phyloP scores from a whole-genome alignment of 2,888 invertebrate genomes.

The Lagria hirta region DNA sequence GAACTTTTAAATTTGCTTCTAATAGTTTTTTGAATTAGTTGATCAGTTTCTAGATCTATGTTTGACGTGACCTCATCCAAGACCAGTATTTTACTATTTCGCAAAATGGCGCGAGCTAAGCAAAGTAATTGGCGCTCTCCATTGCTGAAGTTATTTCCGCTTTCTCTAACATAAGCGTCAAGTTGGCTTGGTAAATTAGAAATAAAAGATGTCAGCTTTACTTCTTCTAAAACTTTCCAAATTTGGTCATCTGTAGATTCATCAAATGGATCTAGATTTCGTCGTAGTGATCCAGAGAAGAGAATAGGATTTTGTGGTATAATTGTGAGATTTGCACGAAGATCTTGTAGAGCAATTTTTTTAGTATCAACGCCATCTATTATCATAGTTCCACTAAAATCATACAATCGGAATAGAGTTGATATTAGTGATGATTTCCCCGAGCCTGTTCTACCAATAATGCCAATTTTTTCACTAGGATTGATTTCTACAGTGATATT shows the following conservation, averaged over 20 bases:
- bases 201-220: slow-evolving; percentile 73
- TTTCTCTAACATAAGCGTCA: slow-evolving; percentile 70
- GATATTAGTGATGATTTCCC: slow-evolving; percentile 71
- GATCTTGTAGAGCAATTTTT: slow-evolving; percentile 56
- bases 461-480: slow-evolving; percentile 72
- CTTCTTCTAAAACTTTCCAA: slow-evolving; percentile 84
- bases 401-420: slow-evolving; percentile 68
- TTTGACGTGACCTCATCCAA: slow-evolving; percentile 78
- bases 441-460: slow-evolving; percentile 82
- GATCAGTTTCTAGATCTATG: slow-evolving; percentile 76
- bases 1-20: slow-evolving; percentile 71
- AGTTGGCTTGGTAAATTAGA: slow-evolving; percentile 66
- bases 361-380: slow-evolving; percentile 63
- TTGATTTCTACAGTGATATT: no score
- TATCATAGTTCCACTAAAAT: slow-evolving; percentile 58
- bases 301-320: slow-evolving; percentile 65
- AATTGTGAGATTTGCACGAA: slow-evolving; percentile 58
- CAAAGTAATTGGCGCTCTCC: slow-evolving; percentile 68
- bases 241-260: slow-evolving; percentile 74
- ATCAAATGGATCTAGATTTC: slow-evolving; percentile 87
- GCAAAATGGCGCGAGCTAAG: slow-evolving; percentile 63
- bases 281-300: slow-evolving; percentile 83
- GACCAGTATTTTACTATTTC: slow-evolving; percentile 50
- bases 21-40: slow-evolving; percentile 75
- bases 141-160: slow-evolving; percentile 54